Conservation (phyloP, 2,888 invertebrate genomes). For the Eugnorisma glareosa region DNA sequence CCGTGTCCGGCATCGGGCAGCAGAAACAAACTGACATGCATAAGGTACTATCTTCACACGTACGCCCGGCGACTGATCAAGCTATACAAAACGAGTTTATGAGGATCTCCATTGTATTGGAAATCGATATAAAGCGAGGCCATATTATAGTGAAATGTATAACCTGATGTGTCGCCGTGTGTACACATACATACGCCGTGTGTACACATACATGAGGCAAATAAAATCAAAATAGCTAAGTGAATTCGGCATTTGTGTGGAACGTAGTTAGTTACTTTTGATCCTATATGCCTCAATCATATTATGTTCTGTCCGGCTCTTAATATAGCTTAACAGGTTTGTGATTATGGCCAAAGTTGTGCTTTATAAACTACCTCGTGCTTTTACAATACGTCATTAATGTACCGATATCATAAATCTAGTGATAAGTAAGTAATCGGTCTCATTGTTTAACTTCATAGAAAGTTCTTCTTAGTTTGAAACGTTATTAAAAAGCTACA, state of each 20-base stretch:
- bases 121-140: no score
- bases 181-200: no score
- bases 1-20: conserved; percentile 87
- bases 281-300: neutral
- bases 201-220: no score
- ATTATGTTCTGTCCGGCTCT: neutral
- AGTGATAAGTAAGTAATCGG: neutral
- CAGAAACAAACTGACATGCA: conserved; percentile 92
- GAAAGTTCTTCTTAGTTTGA: neutral
- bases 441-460: neutral
- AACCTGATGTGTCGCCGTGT: no score
- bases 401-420: neutral
- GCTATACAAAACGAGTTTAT: no score
- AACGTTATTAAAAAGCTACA: neutral
- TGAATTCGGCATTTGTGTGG: neutral
- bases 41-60: conserved; percentile 87
- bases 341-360: neutral
- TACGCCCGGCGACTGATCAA: no score
- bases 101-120: no score
- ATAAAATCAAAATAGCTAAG: neutral
- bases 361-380: neutral
- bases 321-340: neutral
- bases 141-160: no score
- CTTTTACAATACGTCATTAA: neutral
- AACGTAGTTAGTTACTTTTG: neutral